Evolutionary conservation across 2,797 vertebrate genomes (phyloP), one percentile per base, ranked within the genome.

Genomic region (Botia almorhae): DNA sequence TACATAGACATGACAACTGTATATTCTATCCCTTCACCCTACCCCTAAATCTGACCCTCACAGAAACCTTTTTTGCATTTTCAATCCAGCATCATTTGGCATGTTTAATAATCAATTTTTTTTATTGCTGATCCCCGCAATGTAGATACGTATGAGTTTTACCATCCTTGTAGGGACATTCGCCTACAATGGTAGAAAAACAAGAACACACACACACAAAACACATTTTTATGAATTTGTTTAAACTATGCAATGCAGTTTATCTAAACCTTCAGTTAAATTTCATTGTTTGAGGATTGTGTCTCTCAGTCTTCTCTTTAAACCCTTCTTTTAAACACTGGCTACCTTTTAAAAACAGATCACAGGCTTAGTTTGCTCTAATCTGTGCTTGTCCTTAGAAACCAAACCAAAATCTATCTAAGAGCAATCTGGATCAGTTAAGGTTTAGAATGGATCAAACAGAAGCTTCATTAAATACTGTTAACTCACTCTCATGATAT

Each of bases 271-370:
- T 71, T 33, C 63, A 70, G 36, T 74, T 76, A 21, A 64, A 79
- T 81, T 78, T 75, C 58, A 78, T 85, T 83, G 81, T 85, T 73
- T 80, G 16, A 75, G 82, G 80, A 85, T 85, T 85, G 81, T 82
- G 60, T 81, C 82, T 85, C 75, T 82, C 80, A 78, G 36, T 65
- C 80, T 82, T 78, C 61, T 81, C 71, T 67, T 73, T 85, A 81
- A 77, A 69, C 29, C 70, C 69, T 78, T 87, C 85, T 79, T 74
- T 82, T 68, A 78, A 85, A 76, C 50, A 74, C 65, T 74, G 19
- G 17, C 80, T 51, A 76, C 67, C 82, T 84, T 83, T 85, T 85
- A 68, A 82, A 85, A 85, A 81, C 80, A 84, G 77, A 87, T 85
- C 82, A 84, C 80, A 83, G 81, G 60, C 60, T 63, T 33, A 17